phyloP scores from a whole-genome alignment of 2,888 invertebrate species.

The Melieria crassipennis region DNA sequence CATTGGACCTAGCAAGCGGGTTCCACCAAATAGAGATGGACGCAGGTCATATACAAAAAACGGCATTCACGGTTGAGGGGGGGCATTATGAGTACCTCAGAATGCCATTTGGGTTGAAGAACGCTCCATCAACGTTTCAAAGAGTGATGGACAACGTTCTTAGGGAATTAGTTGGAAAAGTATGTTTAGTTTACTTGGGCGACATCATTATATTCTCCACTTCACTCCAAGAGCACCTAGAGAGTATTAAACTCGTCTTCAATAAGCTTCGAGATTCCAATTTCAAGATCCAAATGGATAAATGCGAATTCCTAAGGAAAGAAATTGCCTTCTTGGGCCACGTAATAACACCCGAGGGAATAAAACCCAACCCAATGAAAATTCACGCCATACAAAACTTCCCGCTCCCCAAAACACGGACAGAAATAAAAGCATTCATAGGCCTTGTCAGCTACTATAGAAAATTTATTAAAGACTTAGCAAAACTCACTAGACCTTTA shows the following conservation, averaged over 20 bases:
- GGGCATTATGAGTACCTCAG: constrained; percentile 9
- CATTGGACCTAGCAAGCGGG: constrained; percentile 7
- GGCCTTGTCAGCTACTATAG: not conserved
- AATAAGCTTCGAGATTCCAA: not conserved
- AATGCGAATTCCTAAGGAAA: not conserved
- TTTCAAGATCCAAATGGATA: not conserved
- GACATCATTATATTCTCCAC: too few relatives aligned
- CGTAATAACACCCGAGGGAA: not conserved
- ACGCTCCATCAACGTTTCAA: too few relatives aligned
- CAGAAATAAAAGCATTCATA: not conserved
- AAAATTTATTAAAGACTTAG: not conserved
- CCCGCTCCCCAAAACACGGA: not conserved
- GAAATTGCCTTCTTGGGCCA: not conserved
- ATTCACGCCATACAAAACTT: not conserved
- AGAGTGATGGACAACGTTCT: too few relatives aligned
- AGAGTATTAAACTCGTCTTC: not conserved
- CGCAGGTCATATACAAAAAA: constrained; percentile 3
- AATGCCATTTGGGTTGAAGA: too few relatives aligned
- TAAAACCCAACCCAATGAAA: not conserved
- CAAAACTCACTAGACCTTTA: not conserved
- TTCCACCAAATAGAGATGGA: constrained; percentile 17
- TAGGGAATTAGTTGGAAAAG: not conserved
- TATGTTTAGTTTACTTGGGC: not conserved
- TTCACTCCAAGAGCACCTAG: too few relatives aligned
- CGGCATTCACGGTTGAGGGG: constrained; percentile 10